Evolutionary conservation across 1,140 invertebrate genomes (phyloP).

Genomic region (Teleopsis dalmanni): DNA sequence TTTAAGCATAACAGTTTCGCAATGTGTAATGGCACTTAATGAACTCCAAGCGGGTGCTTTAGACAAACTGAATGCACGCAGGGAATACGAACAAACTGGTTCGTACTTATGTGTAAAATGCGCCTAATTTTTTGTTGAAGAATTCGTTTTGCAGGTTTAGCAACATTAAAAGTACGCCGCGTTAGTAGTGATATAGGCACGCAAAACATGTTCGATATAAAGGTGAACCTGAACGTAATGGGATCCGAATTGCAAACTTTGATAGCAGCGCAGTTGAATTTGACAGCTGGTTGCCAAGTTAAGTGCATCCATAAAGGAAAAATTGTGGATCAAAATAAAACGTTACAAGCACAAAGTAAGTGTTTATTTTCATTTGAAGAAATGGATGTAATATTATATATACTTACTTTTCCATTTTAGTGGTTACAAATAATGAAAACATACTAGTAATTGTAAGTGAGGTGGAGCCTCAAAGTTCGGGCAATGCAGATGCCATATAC

Average conservation of each 20-base stretch:
- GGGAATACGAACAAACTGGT: conserved; percentile 57
- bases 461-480: conserved; percentile 19
- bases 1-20: conserved; percentile 48
- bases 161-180: conserved; percentile 36
- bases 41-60: conserved; percentile 61
- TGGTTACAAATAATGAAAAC: conserved; percentile 57
- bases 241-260: conserved; percentile 51
- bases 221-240: conserved; percentile 32
- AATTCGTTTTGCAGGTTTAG: conserved; percentile 16
- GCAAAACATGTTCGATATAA: conserved; percentile 28
- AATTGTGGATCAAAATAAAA: conserved; percentile 51
- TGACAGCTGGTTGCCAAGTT: conserved; percentile 41
- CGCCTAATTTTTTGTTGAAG: not conserved
- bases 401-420: not conserved
- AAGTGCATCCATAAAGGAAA: conserved; percentile 61
- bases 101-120: not conserved
- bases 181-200: conserved; percentile 31
- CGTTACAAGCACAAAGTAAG: conserved; percentile 48
- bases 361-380: not conserved
- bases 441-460: conserved; percentile 54
- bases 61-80: conserved; percentile 56
- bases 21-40: conserved; percentile 49
- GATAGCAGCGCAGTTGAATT: conserved; percentile 47
- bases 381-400: not conserved
- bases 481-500: conserved; percentile 22